phyloP scores from a whole-genome alignment of 2,797 vertebrate species.

The Phaenicophaeus curvirostris region DNA sequence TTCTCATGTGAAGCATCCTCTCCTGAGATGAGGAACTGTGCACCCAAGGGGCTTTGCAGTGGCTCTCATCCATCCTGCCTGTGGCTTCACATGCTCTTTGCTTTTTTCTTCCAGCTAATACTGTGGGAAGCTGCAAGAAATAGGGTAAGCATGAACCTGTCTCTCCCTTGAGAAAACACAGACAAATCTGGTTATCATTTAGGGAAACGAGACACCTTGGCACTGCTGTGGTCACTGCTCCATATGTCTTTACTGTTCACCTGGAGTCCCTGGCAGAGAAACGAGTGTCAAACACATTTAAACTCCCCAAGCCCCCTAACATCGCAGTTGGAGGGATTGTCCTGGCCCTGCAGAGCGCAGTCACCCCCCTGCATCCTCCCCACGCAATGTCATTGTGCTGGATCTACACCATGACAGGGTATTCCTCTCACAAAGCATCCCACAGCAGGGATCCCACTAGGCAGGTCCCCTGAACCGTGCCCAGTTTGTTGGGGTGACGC shows the following conservation, averaged over 20 bases:
- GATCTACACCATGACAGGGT: neutral
- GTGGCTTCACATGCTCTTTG: rapidly evolving
- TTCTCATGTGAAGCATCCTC: rapidly evolving
- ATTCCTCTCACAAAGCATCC: neutral
- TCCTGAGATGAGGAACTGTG: neutral
- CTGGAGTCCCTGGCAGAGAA: neutral
- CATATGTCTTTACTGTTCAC: neutral
- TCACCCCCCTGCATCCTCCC: neutral
- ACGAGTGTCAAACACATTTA: neutral
- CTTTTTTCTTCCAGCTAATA: too few species aligned
- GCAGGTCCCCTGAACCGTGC: neutral
- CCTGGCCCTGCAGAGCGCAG: neutral
- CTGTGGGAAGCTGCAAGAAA: neutral
- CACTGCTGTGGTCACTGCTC: rapidly evolving
- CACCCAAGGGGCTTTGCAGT: rapidly evolving
- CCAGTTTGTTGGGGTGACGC: rapidly evolving
- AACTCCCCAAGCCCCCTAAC: rapidly evolving
- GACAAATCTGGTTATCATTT: rapidly evolving
- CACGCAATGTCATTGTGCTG: rapidly evolving
- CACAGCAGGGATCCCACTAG: neutral
- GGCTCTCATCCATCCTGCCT: neutral
- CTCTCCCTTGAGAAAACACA: neutral
- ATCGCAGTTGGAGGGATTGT: rapidly evolving
- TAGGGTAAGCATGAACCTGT: neutral
- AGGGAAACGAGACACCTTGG: neutral